A percentile compares a stretch with the other conserved stretches of the same genome.
Evolutionary conservation across 2,797 vertebrate genomes (phyloP).

Genomic region (Onychomys torridus): DNA sequence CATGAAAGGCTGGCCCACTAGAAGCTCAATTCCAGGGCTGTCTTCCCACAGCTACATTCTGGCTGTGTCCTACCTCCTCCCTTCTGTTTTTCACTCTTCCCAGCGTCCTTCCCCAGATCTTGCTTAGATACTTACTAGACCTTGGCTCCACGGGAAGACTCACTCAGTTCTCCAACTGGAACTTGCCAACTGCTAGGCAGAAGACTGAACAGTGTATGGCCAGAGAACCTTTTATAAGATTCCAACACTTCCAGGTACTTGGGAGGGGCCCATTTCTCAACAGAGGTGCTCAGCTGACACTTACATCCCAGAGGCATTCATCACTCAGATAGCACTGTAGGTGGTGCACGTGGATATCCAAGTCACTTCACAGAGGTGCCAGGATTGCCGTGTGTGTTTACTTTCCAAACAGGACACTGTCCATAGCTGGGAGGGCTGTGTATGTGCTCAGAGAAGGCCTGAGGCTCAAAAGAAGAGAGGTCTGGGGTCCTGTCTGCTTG

Average conservation of each 20-base stretch:
- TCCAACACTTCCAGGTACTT: background rate
- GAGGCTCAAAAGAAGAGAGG: background rate
- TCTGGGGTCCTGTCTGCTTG: background rate
- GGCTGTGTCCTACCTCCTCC: background rate
- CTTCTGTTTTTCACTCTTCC: background rate
- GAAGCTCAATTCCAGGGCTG: background rate
- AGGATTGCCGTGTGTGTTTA: slow-evolving; percentile 77
- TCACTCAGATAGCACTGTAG: slow-evolving; percentile 75
- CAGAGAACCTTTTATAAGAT: slow-evolving; percentile 78
- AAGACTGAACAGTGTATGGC: slow-evolving; percentile 57
- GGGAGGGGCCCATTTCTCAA: slow-evolving; percentile 78
- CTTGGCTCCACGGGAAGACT: slow-evolving; percentile 36
- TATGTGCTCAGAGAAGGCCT: background rate
- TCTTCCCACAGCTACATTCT: background rate
- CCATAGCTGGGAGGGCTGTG: slow-evolving; percentile 56
- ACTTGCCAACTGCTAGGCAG: slow-evolving; percentile 18
- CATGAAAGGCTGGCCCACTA: background rate
- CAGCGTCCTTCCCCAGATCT: background rate
- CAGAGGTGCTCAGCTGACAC: slow-evolving; percentile 69
- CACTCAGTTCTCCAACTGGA: slow-evolving; percentile 48
- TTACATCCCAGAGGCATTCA: slow-evolving; percentile 75
- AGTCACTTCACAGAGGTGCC: slow-evolving; percentile 75
- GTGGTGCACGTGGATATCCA: slow-evolving; percentile 77
- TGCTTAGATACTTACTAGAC: slow-evolving; percentile 66
- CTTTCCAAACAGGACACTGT: slow-evolving; percentile 72